A percentile compares a stretch with the other conserved stretches of the same genome.
phyloP scores from a whole-genome alignment of 2,888 invertebrate genomes.

The Eupithecia subumbrata region DNA sequence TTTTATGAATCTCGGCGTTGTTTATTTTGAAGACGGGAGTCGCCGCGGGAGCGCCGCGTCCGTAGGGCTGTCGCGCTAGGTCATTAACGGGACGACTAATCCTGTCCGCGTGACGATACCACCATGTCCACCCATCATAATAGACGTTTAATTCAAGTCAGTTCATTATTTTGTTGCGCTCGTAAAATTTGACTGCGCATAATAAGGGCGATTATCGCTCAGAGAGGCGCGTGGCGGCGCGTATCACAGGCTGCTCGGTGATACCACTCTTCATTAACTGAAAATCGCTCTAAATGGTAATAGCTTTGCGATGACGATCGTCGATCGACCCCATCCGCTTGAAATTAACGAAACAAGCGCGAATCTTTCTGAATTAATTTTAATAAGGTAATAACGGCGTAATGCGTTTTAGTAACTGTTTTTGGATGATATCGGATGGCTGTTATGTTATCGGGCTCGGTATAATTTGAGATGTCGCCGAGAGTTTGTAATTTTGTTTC shows the following conservation, averaged over 20 bases:
- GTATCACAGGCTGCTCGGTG: conserved; percentile 61
- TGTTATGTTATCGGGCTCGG: conserved; percentile 51
- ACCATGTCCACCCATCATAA: conserved; percentile 65
- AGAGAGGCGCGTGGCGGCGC: conserved; percentile 66
- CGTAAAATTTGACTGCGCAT: conserved; percentile 82
- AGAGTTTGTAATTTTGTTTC: conserved; percentile 44
- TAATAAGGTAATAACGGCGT: conserved; percentile 72
- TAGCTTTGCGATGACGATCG: conserved; percentile 62
- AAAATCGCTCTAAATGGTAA: conserved; percentile 80
- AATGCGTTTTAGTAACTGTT: conserved; percentile 66
- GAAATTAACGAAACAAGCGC: conserved; percentile 65
- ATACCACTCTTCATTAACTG: conserved; percentile 76
- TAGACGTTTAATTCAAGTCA: conserved; percentile 73
- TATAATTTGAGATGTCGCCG: conserved; percentile 55
- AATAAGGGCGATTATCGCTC: conserved; percentile 78
- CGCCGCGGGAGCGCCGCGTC: conserved; percentile 39
- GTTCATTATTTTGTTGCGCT: conserved; percentile 75
- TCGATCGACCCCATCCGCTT: conserved; percentile 60
- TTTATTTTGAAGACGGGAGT: conserved; percentile 49
- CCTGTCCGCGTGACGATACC: conserved; percentile 63
- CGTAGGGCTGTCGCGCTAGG: conserved; percentile 50
- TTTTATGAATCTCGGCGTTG: conserved; percentile 54
- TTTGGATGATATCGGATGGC: conserved; percentile 61
- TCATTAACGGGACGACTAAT: conserved; percentile 65
- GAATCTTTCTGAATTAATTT: conserved; percentile 73